Base-by-base conservation (phyloP, 2,113 vertebrate genomes). In the Cepphus grylle region DNA sequence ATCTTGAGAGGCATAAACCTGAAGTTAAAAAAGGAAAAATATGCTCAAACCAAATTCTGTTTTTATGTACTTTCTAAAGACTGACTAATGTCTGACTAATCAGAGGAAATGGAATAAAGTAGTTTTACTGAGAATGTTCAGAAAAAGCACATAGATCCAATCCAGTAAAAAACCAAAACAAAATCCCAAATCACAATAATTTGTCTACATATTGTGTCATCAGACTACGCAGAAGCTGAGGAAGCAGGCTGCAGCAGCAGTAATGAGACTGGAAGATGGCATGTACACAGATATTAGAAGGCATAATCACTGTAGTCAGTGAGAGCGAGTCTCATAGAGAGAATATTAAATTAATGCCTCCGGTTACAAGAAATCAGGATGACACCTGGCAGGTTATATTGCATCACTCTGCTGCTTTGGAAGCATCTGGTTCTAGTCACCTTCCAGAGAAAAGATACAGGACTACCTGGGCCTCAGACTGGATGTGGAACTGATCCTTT, bases 231-330 rank as follows among this genome's bases (percentile, higher is more conserved):
- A n/a, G 84, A 15, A 19, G 53, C 17, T 25, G 38, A 18, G 32
- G 59, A 9, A 49, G 55, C 58, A 61, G 40, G 32, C 0, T 17
- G 42, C 52, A 53, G 86, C 4, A 65, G 71, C 62, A 61, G 8
- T 1, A 6, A 43, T 8, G 32, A 32, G 32, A 47, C 0, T 18
- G 73, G n/a, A 26, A 58, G 66, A 5, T 0, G n/a, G 26, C 17
- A 47, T 2, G 5, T 7, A 25, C 8, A 1, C 8, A 27, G 36
- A 2, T 4, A 8, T 25, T 1, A 50, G 61, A 36, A 71, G n/a
- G 12, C 70, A 11, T 6, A 42, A 62, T 3, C n/a, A 18, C 59
- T 47, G 50, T 4, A 29, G 83, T 4, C 36, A 63, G 56, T 0
- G 2, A 29, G 3, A 43, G 42, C 1, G 0, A 74, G 62, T 21